Base-by-base conservation (phyloP, 2,888 invertebrate species). In the Endotricha flammealis region DNA sequence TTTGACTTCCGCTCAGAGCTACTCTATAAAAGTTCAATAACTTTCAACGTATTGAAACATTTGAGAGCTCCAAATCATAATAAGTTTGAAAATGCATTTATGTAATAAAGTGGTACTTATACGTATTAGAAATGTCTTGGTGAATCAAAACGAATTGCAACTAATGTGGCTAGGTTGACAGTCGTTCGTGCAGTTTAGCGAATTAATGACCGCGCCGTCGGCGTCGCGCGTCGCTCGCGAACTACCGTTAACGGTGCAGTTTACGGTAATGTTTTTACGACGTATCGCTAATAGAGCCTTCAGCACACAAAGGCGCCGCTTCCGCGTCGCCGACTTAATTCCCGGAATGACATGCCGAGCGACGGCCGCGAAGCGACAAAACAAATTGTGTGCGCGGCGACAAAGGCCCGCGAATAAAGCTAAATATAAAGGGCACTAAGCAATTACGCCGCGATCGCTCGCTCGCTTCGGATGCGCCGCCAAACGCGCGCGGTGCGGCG, bases 361-460 rank as follows among this genome's bases (percentile, higher is more conserved):
- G 25, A 25, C 25, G 25, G 27, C 28, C 28, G 22, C 25, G 12
- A 25, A 12, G 29, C 13, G 35, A 22, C 35, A 35, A 35, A 12
- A 35, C 35, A 35, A 35, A 35, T 35, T 35, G 35, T 35, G 23
- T 29, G 20, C 28, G 33, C 35, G 12, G 11, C 27, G 28, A 35
- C 35, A 35, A 35, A 35, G 35, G 35, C 29, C 29, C 48, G 42
- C 42, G 40, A 52, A 48, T 50, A 53, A 50, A 50, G 50, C 46
- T 54, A 49, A 53, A 53, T 50, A 54, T 49, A 54, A 55, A 48
- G 49, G 46, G 42, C 51, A 46, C 48, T 51, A 49, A 59, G 53
- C 58, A 60, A 60, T 63, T 58, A 60, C 53, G 49, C 41, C 39
- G 46, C 47, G 45, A 57, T 56, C 50, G 54, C 52, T 40, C 37